Percentiles rank a stretch among this genome's conserved stretches.
Evolutionary conservation across 2,113 vertebrate species (phyloP).

Genomic region (Acrocephalus arundinaceus): DNA sequence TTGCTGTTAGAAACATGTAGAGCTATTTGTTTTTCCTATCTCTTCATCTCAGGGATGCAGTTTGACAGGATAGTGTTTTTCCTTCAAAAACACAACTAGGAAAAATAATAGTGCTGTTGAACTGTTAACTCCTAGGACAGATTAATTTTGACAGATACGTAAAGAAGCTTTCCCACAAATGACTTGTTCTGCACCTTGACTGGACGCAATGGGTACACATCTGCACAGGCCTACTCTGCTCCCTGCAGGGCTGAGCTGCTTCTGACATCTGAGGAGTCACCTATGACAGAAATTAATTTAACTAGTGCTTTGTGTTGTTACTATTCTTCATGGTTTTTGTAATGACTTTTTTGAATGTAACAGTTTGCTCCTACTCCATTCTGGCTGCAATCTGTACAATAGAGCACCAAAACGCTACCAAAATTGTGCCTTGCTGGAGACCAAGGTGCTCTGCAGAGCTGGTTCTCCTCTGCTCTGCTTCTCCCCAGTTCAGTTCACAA

Average conservation of each 20-base stretch:
- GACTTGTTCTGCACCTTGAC: fast-evolving
- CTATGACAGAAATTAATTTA: background rate
- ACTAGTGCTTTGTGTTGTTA: background rate
- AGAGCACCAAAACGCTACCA: fast-evolving
- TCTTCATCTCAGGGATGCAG: background rate
- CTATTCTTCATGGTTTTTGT: background rate
- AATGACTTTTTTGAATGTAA: background rate
- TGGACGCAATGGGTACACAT: background rate
- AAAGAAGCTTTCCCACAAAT: background rate
- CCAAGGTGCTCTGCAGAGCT: background rate
- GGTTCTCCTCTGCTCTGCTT: background rate
- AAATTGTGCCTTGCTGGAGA: fast-evolving
- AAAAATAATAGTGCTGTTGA: constrained; percentile 20
- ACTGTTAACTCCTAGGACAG: background rate
- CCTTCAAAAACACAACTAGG: background rate
- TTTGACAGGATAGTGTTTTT: constrained; percentile 32
- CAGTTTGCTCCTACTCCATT: background rate
- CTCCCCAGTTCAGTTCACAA: fast-evolving
- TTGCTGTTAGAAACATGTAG: background rate
- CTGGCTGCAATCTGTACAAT: background rate
- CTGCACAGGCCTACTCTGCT: background rate
- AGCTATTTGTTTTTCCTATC: constrained; percentile 22
- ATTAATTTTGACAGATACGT: background rate
- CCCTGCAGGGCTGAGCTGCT: background rate
- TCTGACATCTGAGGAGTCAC: background rate